Conservation (phyloP, 2,797 vertebrate genomes). For the Sciaenops ocellatus region DNA sequence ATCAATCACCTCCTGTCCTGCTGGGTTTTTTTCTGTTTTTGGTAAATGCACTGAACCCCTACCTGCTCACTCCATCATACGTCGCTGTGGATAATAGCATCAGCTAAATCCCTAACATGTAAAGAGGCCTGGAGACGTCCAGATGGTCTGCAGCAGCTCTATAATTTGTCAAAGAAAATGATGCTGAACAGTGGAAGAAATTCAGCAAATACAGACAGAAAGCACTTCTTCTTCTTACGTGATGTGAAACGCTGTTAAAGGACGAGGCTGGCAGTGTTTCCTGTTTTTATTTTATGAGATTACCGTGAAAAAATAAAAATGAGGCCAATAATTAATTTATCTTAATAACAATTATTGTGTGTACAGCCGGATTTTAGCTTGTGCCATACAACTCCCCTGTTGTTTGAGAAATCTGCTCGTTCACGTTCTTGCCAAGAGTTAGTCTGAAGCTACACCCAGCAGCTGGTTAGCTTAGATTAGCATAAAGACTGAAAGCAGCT, state of each 20-base stretch:
- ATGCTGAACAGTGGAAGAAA: constrained; percentile 58
- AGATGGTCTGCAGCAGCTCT: constrained; percentile 58
- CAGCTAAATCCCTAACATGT: constrained; percentile 51
- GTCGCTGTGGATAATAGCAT: constrained; percentile 32
- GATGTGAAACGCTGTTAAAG: neutral
- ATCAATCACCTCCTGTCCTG: constrained; percentile 17
- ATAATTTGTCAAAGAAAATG: constrained; percentile 61
- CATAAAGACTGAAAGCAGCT: neutral
- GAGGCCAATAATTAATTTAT: neutral
- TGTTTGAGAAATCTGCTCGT: neutral
- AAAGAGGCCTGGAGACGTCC: constrained; percentile 54
- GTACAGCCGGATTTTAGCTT: too few species aligned
- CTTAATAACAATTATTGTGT: neutral
- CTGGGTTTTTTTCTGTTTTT: constrained; percentile 5
- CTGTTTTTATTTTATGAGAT: neutral
- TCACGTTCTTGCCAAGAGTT: neutral
- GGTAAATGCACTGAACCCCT: constrained; percentile 4
- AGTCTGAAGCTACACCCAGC: too few species aligned
- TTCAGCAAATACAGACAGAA: constrained; percentile 46
- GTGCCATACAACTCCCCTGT: neutral
- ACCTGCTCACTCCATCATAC: constrained; percentile 48
- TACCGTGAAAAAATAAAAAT: neutral
- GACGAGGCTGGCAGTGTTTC: neutral
- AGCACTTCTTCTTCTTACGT: constrained; percentile 4
- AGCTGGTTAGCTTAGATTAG: neutral